Percentiles rank a stretch among this genome's conserved stretches.
Conservation (phyloP, 2,113 vertebrate species). For the Noturus placidus region DNA sequence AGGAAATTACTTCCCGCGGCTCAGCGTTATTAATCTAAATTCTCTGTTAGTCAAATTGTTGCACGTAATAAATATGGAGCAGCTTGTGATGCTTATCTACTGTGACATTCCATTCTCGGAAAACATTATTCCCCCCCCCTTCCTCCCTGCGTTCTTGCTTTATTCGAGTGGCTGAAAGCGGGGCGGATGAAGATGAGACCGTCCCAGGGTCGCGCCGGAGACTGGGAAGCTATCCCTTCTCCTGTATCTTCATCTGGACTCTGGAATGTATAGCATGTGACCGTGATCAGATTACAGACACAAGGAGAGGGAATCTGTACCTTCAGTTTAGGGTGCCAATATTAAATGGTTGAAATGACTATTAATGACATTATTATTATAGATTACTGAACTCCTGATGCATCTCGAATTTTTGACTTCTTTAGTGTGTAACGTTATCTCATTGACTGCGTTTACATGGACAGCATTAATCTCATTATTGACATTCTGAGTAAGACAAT, state of each 20-base stretch:
- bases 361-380: not conserved
- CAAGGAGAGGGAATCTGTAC: not conserved
- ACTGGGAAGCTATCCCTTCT: constrained; percentile 42
- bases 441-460: too few species aligned
- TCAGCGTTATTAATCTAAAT: constrained; percentile 97
- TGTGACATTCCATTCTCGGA: constrained; percentile 74
- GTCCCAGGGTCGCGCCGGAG: constrained; percentile 5
- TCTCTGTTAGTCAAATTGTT: constrained; percentile 94
- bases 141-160: constrained; percentile 58
- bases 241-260: constrained; percentile 71
- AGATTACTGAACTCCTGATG: not conserved
- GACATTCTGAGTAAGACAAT: too few species aligned
- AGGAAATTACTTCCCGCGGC: constrained; percentile 97
- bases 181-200: constrained; percentile 45
- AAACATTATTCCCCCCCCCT: constrained; percentile 61
- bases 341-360: not conserved
- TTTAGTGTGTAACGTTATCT: not conserved
- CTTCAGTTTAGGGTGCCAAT: not conserved
- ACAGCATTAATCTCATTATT: too few species aligned
- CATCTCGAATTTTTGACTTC: not conserved
- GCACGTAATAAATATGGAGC: constrained; percentile 93
- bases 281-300: not conserved
- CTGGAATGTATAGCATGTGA: constrained; percentile 28
- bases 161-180: constrained; percentile 69
- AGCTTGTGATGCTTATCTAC: constrained; percentile 80